Evolutionary conservation across 2,113 vertebrate species (phyloP).

Genomic region (Corythoichthys intestinalis): DNA sequence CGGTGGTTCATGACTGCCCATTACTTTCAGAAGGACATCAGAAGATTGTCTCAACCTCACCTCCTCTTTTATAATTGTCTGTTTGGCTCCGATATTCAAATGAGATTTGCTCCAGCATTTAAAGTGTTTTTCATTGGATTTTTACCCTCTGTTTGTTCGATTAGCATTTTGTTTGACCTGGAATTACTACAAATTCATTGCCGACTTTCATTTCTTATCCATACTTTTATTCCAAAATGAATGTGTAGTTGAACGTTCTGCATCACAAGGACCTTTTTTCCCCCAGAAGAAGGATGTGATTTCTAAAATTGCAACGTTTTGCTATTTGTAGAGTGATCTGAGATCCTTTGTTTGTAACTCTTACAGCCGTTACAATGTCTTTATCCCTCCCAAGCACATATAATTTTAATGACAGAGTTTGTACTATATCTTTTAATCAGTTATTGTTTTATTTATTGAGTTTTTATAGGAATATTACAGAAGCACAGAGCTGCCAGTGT

Average conservation of each 20-base stretch:
- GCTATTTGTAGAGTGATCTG: no score
- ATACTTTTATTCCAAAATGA: neutral
- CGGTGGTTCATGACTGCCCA: slow-evolving; percentile 59
- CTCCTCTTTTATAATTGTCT: slow-evolving; percentile 8
- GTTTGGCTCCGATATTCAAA: slow-evolving; percentile 43
- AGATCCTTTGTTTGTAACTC: no score
- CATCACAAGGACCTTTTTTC: no score
- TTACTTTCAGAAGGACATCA: slow-evolving; percentile 68
- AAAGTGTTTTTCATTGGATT: slow-evolving; percentile 18
- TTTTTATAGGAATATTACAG: no score
- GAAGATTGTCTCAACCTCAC: slow-evolving; percentile 18
- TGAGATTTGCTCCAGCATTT: slow-evolving; percentile 28
- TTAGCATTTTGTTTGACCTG: slow-evolving; percentile 7
- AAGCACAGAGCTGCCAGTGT: no score
- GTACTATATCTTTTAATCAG: no score
- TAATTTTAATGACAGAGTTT: no score
- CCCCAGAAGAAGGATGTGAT: no score
- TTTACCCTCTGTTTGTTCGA: slow-evolving; percentile 12
- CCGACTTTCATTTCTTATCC: slow-evolving; percentile 18
- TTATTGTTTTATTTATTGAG: no score
- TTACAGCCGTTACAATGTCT: no score
- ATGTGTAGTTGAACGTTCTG: neutral
- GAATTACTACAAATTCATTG: slow-evolving; percentile 22
- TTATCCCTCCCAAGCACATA: no score
- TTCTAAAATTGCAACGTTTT: no score